Percentiles rank a stretch among this genome's conserved stretches.
Evolutionary conservation across 2,888 invertebrate genomes (phyloP).

Genomic region (Cosmorhoe ocellata): DNA sequence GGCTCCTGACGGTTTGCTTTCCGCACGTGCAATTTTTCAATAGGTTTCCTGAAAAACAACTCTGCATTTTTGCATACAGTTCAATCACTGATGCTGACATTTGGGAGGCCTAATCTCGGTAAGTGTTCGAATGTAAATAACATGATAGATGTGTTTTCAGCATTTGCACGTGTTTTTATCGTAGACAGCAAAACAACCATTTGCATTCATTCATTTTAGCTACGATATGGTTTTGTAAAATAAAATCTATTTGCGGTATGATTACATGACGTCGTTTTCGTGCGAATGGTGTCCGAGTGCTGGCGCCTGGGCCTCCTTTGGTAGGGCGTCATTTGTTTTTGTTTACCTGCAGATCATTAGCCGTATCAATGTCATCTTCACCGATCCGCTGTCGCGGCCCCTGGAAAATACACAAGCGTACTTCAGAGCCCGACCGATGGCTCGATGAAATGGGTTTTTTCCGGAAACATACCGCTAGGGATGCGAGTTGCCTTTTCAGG

Average conservation of each 20-base stretch:
- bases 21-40: slow-evolving; percentile 78
- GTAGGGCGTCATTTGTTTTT: slow-evolving; percentile 75
- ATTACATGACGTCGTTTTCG: slow-evolving; percentile 10
- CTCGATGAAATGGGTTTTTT: slow-evolving; percentile 90
- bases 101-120: slow-evolving; percentile 66
- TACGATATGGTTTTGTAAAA: slow-evolving; percentile 69
- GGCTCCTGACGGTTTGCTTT: slow-evolving; percentile 77
- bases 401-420: slow-evolving; percentile 76
- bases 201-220: slow-evolving; percentile 71
- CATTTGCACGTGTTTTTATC: slow-evolving; percentile 73
- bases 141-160: slow-evolving; percentile 45
- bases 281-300: slow-evolving; percentile 19
- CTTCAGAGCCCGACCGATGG: slow-evolving; percentile 86
- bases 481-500: slow-evolving; percentile 94
- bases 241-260: slow-evolving; percentile 8
- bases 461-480: slow-evolving; percentile 93
- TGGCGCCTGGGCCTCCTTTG: slow-evolving; percentile 8
- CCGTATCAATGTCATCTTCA: slow-evolving; percentile 65
- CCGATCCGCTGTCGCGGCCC: slow-evolving; percentile 75
- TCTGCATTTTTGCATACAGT: slow-evolving; percentile 50
- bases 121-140: slow-evolving; percentile 54
- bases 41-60: slow-evolving; percentile 53
- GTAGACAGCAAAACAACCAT: slow-evolving; percentile 79
- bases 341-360: slow-evolving; percentile 78
- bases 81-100: slow-evolving; percentile 72